Evolutionary conservation across 2,797 vertebrate species (phyloP).

Genomic region (Picus viridis): DNA sequence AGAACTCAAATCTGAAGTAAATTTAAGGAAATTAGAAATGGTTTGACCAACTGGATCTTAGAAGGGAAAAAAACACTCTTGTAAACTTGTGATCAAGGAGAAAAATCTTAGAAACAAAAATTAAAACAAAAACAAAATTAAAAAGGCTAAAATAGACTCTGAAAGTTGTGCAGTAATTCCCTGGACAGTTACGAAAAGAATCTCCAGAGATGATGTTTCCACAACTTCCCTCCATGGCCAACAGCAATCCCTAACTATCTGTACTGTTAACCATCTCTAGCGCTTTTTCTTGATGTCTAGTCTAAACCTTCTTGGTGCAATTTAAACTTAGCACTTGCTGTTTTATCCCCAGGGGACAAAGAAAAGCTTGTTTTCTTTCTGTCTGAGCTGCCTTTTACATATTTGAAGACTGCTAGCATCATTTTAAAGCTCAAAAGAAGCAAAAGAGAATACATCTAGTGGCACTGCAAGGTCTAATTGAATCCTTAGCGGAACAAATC

Average conservation of each 20-base stretch:
- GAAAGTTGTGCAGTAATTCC: not conserved
- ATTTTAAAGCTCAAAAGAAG: not conserved
- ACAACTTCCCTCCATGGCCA: not conserved
- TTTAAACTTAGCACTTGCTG: not conserved
- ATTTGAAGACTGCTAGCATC: not conserved
- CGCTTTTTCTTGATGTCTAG: not conserved
- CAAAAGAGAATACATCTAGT: not conserved
- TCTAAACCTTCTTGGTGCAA: not conserved
- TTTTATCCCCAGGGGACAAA: not conserved
- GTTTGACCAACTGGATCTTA: not conserved
- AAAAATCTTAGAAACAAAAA: not conserved
- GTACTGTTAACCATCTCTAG: not conserved
- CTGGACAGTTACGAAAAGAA: not conserved
- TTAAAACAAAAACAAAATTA: not conserved
- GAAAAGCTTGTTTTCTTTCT: not conserved
- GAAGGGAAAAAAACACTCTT: not conserved
- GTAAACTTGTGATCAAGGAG: not conserved
- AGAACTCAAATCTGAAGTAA: not conserved
- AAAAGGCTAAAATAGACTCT: not conserved
- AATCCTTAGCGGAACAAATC: not conserved
- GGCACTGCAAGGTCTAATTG: not conserved
- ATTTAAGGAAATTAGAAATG: not conserved
- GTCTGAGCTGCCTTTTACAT: not conserved
- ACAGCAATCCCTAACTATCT: not conserved
- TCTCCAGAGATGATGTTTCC: not conserved